A percentile compares a stretch with the other conserved stretches of the same genome.
Evolutionary conservation across 2,797 vertebrate genomes (phyloP).

Genomic region (Florisuga fusca): DNA sequence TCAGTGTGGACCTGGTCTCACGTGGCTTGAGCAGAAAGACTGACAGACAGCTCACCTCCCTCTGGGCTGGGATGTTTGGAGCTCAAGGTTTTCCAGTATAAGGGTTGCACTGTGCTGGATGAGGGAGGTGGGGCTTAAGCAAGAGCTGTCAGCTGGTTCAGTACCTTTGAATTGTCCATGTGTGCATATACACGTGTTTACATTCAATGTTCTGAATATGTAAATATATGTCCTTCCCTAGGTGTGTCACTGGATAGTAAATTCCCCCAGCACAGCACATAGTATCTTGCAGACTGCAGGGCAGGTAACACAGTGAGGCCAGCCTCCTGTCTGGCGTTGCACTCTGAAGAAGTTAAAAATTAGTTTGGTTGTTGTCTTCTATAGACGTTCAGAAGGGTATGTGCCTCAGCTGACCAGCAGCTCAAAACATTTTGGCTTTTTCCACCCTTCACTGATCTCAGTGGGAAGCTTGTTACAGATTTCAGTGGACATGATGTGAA

Average conservation of each 20-base stretch:
- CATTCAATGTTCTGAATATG: neutral
- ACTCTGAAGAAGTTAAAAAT: neutral
- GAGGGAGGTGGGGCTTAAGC: neutral
- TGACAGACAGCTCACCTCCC: neutral
- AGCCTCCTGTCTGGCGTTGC: neutral
- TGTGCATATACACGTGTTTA: neutral
- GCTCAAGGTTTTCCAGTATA: neutral
- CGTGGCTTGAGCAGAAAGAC: neutral
- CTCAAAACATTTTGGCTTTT: neutral
- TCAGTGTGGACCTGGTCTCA: accelerated
- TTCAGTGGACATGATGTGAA: neutral
- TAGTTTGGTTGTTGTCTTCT: neutral
- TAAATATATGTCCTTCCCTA: neutral
- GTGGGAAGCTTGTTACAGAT: neutral
- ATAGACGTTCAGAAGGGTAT: neutral
- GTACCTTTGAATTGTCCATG: neutral
- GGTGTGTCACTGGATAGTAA: neutral
- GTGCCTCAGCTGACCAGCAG: neutral
- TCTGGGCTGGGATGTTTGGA: neutral
- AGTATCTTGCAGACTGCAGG: neutral
- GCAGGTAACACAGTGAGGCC: neutral
- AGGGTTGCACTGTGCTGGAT: neutral
- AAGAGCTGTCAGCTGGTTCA: neutral
- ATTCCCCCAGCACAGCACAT: neutral
- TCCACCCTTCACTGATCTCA: neutral